Evolutionary conservation across 2,113 vertebrate species (phyloP).

Genomic region (Phaethornis superciliosus): DNA sequence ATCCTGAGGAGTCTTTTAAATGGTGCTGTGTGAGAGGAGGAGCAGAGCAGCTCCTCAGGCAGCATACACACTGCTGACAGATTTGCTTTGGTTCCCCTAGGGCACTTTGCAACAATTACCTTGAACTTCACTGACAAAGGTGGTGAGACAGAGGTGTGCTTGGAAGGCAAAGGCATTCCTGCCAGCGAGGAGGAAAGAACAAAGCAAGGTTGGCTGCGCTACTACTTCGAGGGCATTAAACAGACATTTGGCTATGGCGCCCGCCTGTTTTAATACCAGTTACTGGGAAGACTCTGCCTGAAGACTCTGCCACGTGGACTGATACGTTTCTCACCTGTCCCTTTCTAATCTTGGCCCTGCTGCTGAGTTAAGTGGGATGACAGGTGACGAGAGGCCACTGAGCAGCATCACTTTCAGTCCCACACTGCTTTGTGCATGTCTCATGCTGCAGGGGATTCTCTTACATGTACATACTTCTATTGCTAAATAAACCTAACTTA

Average conservation of each 20-base stretch:
- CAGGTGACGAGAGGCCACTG: conserved; percentile 68
- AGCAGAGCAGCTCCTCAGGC: not conserved
- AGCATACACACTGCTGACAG: not conserved
- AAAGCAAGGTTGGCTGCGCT: conserved; percentile 90
- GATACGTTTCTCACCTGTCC: conserved; percentile 63
- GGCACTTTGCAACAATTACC: conserved; percentile 86
- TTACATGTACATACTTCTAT: conserved; percentile 82
- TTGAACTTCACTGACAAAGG: conserved; percentile 83
- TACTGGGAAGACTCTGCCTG: conserved; percentile 5
- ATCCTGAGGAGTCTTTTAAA: not conserved
- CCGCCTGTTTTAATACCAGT: conserved; percentile 82
- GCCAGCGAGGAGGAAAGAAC: conserved; percentile 87
- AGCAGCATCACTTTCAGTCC: conserved; percentile 67
- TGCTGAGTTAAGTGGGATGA: conserved; percentile 68
- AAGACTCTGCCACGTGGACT: conserved; percentile 70
- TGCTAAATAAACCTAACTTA: conserved; percentile 85
- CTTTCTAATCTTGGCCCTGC: conserved; percentile 66
- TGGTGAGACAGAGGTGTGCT: conserved; percentile 83
- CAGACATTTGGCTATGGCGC: conserved; percentile 93
- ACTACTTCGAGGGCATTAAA: conserved; percentile 94
- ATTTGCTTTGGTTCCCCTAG: conserved; percentile 69
- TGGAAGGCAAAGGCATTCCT: conserved; percentile 87
- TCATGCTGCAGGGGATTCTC: conserved; percentile 80
- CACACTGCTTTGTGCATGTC: conserved; percentile 80
- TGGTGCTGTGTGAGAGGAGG: not conserved